These are phyloP conservation scores for Tauraco hartlaubi DNA, from an alignment of 2,797 vertebrate species.

Conservation along the genomic window DNA sequence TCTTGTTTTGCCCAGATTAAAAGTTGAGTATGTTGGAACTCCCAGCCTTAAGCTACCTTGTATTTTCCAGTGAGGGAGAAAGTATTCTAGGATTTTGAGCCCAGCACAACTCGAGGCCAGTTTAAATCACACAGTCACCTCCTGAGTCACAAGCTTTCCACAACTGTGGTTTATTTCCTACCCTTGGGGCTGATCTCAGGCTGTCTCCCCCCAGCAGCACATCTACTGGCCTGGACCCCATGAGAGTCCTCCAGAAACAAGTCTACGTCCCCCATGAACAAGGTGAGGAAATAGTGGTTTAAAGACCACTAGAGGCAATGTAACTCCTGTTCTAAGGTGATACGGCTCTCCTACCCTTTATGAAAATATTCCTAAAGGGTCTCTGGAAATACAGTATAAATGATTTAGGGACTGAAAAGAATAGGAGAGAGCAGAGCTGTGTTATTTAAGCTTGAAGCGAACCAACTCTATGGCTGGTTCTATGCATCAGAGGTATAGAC, in stretches of 20 bases:
- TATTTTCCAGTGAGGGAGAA: neutral
- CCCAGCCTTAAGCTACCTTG: neutral
- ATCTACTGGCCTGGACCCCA: neutral
- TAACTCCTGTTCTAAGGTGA: neutral
- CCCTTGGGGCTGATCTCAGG: neutral
- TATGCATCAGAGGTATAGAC: neutral
- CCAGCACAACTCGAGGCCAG: neutral
- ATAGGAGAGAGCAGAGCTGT: neutral
- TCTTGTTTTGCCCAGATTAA: neutral
- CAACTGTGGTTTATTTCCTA: neutral
- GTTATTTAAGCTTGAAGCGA: neutral
- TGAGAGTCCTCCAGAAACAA: neutral
- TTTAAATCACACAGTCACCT: neutral
- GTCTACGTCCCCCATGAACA: neutral
- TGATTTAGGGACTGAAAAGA: neutral
- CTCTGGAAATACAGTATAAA: neutral
- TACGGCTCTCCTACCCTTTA: neutral
- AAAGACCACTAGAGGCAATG: neutral
- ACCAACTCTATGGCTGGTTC: neutral
- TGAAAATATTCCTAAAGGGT: neutral
- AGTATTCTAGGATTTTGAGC: neutral
- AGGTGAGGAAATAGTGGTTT: neutral
- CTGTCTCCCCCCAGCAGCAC: neutral
- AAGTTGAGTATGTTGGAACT: neutral
- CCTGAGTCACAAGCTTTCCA: neutral